Conservation (phyloP, 2,888 invertebrate genomes). For the Amphimallon solstitiale region DNA sequence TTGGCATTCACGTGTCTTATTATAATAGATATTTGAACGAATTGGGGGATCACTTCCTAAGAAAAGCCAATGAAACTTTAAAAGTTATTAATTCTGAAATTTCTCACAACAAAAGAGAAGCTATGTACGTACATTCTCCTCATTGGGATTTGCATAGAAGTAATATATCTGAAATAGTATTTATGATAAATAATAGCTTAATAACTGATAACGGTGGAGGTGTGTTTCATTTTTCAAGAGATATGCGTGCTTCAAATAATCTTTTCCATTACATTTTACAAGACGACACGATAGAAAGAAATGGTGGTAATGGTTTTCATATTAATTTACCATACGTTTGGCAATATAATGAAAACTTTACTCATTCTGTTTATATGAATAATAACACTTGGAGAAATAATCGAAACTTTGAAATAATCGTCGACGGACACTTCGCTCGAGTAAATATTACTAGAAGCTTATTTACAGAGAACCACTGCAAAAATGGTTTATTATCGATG, state of each 20-base stretch:
- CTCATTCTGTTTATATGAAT: constrained; percentile 87
- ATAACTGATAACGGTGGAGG: constrained; percentile 90
- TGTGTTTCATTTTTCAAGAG: constrained; percentile 89
- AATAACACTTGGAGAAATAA: constrained; percentile 91
- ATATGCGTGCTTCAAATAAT: constrained; percentile 95
- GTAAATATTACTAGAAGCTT: constrained; percentile 87
- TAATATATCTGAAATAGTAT: constrained; percentile 89
- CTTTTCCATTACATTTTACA: constrained; percentile 94
- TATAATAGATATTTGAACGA: constrained; percentile 91
- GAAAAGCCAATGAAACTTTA: constrained; percentile 89
- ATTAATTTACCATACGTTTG: constrained; percentile 93
- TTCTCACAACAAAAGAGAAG: constrained; percentile 82
- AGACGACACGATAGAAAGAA: constrained; percentile 87
- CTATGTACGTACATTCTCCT: constrained; percentile 84
- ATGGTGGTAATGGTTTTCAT: constrained; percentile 87
- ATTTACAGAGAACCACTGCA: constrained; percentile 87
- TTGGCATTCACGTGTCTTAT: constrained; percentile 84
- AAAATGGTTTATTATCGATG: constrained; percentile 80
- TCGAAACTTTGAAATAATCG: constrained; percentile 80
- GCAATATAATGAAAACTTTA: constrained; percentile 94
- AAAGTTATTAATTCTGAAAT: constrained; percentile 83
- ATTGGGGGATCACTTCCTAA: constrained; percentile 83
- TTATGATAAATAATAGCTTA: constrained; percentile 86
- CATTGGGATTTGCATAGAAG: constrained; percentile 87
- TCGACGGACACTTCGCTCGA: constrained; percentile 94